phyloP scores from a whole-genome alignment of 2,888 invertebrate genomes.

The Hybos culiciformis region DNA sequence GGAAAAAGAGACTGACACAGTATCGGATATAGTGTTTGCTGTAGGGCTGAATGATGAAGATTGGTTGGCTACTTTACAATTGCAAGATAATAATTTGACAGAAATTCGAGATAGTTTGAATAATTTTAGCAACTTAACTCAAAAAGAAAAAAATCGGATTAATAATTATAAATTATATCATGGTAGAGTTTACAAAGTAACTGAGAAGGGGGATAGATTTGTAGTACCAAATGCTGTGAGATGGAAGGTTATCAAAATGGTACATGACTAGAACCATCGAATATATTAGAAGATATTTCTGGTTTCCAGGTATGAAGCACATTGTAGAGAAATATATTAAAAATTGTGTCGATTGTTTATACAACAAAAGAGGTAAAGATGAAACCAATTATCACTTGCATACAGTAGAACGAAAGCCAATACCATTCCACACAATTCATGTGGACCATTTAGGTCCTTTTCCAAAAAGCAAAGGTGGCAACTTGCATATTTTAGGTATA shows the following conservation, averaged over 20 bases:
- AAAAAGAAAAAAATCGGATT: slow-evolving; percentile 6
- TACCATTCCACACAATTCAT: too few relatives aligned
- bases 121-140: background rate
- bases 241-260: slow-evolving; percentile 8
- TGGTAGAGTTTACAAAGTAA: slow-evolving; percentile 4
- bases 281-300: slow-evolving; percentile 20
- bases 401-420: too few relatives aligned
- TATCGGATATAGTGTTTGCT: slow-evolving; percentile 2
- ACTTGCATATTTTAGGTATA: slow-evolving; percentile 10
- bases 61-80: slow-evolving; percentile 13
- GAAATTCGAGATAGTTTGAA: slow-evolving; percentile 4
- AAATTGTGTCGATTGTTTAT: slow-evolving; percentile 29
- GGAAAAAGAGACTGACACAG: background rate
- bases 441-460: slow-evolving; percentile 13
- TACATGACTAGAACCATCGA: slow-evolving; percentile 10
- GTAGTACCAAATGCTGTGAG: slow-evolving; percentile 9
- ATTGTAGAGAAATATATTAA: slow-evolving; percentile 28
- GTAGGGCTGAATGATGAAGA: slow-evolving; percentile 5
- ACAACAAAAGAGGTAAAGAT: slow-evolving; percentile 21
- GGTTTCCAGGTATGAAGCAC: slow-evolving; percentile 28
- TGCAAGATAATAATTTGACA: slow-evolving; percentile 7
- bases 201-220: slow-evolving; percentile 2
- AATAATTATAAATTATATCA: slow-evolving; percentile 11
- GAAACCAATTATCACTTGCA: slow-evolving; percentile 14
- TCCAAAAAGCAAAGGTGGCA: slow-evolving; percentile 7